phyloP scores from a whole-genome alignment of 2,797 vertebrate genomes.

The Trachurus trachurus region DNA sequence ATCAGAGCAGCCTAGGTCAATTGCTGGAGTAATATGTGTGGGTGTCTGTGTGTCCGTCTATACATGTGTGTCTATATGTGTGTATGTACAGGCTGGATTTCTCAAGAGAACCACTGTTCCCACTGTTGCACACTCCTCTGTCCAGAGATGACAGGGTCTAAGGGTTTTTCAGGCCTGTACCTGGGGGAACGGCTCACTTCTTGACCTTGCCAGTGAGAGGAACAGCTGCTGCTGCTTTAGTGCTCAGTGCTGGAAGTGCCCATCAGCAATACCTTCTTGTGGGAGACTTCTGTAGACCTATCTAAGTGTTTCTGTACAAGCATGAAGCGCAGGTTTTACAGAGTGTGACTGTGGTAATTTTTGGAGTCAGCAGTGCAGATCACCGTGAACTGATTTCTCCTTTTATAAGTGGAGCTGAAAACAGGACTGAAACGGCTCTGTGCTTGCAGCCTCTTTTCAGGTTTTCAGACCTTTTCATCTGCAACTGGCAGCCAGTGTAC shows the following conservation, averaged over 20 bases:
- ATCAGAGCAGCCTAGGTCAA: slow-evolving; percentile 47
- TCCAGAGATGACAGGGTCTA: slow-evolving; percentile 50
- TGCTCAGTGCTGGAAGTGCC: not conserved
- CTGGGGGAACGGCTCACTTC: slow-evolving; percentile 52
- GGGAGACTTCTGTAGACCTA: not conserved
- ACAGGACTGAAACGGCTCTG: not conserved
- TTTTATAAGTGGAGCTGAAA: slow-evolving; percentile 5
- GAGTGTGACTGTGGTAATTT: not conserved
- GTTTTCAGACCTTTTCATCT: slow-evolving; percentile 22
- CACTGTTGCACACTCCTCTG: slow-evolving; percentile 34
- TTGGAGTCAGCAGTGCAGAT: not conserved
- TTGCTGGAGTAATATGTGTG: slow-evolving; percentile 15
- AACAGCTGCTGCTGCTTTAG: slow-evolving; percentile 13
- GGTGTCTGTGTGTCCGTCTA: slow-evolving; percentile 16
- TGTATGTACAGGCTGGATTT: slow-evolving; percentile 39
- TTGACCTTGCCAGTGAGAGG: slow-evolving; percentile 47
- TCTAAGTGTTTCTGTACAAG: not conserved
- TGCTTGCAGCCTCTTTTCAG: not conserved
- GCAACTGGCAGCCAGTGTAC: not conserved
- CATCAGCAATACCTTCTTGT: not conserved
- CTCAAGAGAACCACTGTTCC: slow-evolving; percentile 74
- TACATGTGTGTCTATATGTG: slow-evolving; percentile 19
- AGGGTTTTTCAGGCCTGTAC: slow-evolving; percentile 41
- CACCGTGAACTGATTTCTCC: not conserved
- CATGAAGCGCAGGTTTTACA: not conserved